Percentiles rank a stretch among this genome's conserved stretches.
These are phyloP conservation scores for Spisula solida DNA, from an alignment of 2,888 invertebrate genomes.

Conservation along the genomic window DNA sequence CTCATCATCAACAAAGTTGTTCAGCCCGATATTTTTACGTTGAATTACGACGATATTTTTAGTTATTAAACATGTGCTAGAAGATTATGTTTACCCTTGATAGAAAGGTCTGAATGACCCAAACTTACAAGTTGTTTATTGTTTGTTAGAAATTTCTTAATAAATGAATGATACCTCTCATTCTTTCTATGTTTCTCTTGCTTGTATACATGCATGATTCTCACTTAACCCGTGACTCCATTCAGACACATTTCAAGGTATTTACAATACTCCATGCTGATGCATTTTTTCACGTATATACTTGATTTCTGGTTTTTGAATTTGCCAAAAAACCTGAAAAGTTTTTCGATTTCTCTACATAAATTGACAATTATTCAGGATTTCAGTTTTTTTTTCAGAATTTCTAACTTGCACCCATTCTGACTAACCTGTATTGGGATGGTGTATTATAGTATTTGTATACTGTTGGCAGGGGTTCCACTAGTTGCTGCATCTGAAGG, in stretches of 20 bases:
- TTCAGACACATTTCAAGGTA: no score
- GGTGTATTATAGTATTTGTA: no score
- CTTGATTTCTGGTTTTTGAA: no score
- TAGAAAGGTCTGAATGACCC: not conserved
- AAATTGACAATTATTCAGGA: not conserved
- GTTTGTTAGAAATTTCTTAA: not conserved
- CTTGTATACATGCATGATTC: not conserved
- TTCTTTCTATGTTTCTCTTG: not conserved
- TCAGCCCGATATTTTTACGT: not conserved
- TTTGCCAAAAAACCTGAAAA: no score
- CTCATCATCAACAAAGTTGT: not conserved
- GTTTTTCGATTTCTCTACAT: no score
- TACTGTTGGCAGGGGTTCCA: no score
- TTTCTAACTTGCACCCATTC: no score
- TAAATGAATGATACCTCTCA: not conserved
- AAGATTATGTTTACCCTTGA: not conserved
- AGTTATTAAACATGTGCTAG: constrained; percentile 19
- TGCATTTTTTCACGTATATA: no score
- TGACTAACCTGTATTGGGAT: no score
- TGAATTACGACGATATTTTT: not conserved
- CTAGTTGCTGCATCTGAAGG: no score
- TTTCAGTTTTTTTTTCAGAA: no score
- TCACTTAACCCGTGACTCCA: not conserved
- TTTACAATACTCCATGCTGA: no score
- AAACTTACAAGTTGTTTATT: not conserved